phyloP scores from a whole-genome alignment of 2,113 vertebrate genomes.

The Lampris incognitus region DNA sequence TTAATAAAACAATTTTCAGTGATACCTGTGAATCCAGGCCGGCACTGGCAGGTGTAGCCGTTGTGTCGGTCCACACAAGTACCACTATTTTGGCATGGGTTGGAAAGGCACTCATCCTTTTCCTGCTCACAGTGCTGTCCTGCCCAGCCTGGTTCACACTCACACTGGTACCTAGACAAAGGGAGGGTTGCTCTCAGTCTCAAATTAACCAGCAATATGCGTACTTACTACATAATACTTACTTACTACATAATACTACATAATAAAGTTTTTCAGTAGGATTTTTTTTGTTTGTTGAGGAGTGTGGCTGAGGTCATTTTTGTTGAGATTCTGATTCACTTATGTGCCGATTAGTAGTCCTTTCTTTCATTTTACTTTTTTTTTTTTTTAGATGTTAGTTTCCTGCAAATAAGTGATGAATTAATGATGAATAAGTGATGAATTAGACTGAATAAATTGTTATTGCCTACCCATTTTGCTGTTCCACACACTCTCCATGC shows the following conservation, averaged over 20 bases:
- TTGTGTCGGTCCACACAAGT: slow-evolving; percentile 87
- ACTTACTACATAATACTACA: background rate
- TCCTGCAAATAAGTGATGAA: too few species aligned
- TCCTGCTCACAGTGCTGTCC: slow-evolving; percentile 90
- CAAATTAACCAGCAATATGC: background rate
- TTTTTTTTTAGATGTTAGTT: background rate
- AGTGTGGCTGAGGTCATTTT: too few species aligned
- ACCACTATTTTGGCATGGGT: slow-evolving; percentile 88
- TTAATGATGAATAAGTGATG: too few species aligned
- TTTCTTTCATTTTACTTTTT: too few species aligned
- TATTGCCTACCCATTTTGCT: slow-evolving; percentile 82
- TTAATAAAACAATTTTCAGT: background rate
- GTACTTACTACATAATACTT: background rate
- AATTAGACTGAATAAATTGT: too few species aligned
- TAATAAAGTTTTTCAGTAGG: background rate
- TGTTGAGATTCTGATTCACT: too few species aligned
- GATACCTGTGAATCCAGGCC: slow-evolving; percentile 89
- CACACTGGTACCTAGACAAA: slow-evolving; percentile 86
- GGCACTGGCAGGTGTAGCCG: slow-evolving; percentile 88
- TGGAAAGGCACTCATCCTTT: slow-evolving; percentile 89
- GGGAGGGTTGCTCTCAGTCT: background rate
- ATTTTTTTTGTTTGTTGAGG: too few species aligned
- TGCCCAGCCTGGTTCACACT: slow-evolving; percentile 89
- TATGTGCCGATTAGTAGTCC: too few species aligned
- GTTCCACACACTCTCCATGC: slow-evolving; percentile 89